Evolutionary conservation across 2,113 vertebrate genomes (phyloP), one percentile per base, ranked within the genome.

Genomic region (Microtus oregoni): DNA sequence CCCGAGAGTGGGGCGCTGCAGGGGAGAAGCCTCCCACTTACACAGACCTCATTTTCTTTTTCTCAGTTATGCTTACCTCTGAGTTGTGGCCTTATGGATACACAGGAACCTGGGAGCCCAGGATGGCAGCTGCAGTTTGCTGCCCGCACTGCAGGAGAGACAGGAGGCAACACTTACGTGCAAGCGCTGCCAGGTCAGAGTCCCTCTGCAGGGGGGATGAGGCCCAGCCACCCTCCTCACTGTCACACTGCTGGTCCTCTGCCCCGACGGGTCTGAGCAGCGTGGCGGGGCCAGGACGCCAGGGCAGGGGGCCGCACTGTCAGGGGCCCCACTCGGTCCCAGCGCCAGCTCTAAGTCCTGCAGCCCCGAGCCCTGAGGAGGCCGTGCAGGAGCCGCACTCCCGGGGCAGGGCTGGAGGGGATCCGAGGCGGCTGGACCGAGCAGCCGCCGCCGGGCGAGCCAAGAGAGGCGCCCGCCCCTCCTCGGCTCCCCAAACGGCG

Each of bases 101-200:
- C 0, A 7, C 52, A 28, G 17, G 9, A 6, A 11, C 1, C 4
- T 0, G 14, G 6, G 15, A 12, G 24, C 55, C 3, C 0, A n/a
- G 9, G 67, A 0, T 7, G 0, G 10, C 10, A 7, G 11, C 6
- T 0, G 65, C 0, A 47, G 44, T 47, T 47, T 6, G 75, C 41
- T 0, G 26, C 79, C 44, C 35, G 19, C 0, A 1, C 32, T 41
- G 1, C 0, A 0, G 11, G 76, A 26, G 3, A 26, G 65, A 2
- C 41, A 20, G 44, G 72, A 52, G 47, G 41, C 0, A 1, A 20
- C 0, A 0, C 94, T 81, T 96, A 99, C 99, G 99, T 99, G 77
- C 19, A 17, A 5, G 47, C 78, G 17, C 0, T 52, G 77, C 19
- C 50, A 2, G 77, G 77, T 32, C 77, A 55, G 77, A 79, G 77